Evolutionary conservation across 2,113 vertebrate species (phyloP).

Genomic region (Centropus unirufus): DNA sequence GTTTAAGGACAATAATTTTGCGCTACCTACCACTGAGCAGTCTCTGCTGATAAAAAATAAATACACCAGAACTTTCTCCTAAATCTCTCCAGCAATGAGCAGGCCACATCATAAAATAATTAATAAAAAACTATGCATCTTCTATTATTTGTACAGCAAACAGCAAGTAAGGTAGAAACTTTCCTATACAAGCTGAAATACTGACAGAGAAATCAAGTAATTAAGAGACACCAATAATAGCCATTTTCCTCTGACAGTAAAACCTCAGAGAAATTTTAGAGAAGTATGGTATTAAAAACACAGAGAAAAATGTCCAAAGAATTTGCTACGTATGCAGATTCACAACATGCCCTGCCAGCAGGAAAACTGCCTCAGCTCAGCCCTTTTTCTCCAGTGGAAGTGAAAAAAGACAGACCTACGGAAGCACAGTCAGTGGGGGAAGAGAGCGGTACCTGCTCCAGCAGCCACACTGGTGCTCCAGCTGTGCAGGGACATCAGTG

Average conservation of each 20-base stretch:
- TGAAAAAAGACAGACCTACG: not conserved
- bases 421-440: not conserved
- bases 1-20: not conserved
- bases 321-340: not conserved
- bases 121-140: not conserved
- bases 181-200: not conserved
- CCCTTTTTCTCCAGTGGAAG: not conserved
- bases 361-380: not conserved
- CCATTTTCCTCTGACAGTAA: not conserved
- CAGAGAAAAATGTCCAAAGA: not conserved
- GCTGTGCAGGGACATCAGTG: accelerated
- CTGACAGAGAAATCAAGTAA: not conserved
- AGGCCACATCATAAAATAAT: not conserved
- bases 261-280: not conserved
- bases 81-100: not conserved
- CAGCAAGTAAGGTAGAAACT: not conserved
- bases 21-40: not conserved
- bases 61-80: not conserved
- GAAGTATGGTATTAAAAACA: not conserved
- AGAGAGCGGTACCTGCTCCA: not conserved
- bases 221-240: not conserved
- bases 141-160: not conserved
- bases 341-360: not conserved
- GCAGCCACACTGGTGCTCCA: not conserved
- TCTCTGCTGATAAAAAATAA: not conserved